These are phyloP conservation scores for Synanthedon andrenaeformis DNA, from an alignment of 2,888 invertebrate species.

Conservation along the genomic window DNA sequence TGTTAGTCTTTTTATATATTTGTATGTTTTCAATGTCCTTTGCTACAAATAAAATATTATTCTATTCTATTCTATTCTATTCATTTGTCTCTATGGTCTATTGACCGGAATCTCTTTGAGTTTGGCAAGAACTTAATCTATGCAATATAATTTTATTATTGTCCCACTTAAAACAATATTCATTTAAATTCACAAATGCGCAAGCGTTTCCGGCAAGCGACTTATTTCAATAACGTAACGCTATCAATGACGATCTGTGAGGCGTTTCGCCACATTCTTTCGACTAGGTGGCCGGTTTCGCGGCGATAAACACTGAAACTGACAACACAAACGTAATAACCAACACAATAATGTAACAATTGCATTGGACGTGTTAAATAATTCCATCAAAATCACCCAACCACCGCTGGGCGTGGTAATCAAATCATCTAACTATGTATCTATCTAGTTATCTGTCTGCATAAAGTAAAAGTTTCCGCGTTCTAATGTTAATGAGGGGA, in stretches of 20 bases:
- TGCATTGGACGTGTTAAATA: slow-evolving; percentile 16
- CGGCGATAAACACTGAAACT: not conserved
- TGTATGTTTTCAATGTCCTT: too few relatives aligned
- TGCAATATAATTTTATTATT: not conserved
- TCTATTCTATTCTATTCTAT: too few relatives aligned
- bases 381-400: slow-evolving; percentile 17
- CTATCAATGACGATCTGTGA: not conserved
- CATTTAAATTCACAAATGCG: not conserved
- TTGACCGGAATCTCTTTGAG: too few relatives aligned
- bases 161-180: not conserved
- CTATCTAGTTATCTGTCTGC: slow-evolving; percentile 6
- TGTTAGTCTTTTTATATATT: too few relatives aligned
- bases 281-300: not conserved
- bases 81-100: too few relatives aligned
- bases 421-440: slow-evolving; percentile 16
- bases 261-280: not conserved
- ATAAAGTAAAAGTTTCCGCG: slow-evolving; percentile 40
- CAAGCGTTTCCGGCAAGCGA: not conserved
- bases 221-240: not conserved
- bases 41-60: too few relatives aligned
- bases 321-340: slow-evolving; percentile 1
- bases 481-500: slow-evolving; percentile 22
- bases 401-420: slow-evolving; percentile 18
- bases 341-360: slow-evolving; percentile 14
- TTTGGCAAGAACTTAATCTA: too few relatives aligned